phyloP scores from a whole-genome alignment of 2,113 vertebrate species.

The Laticauda laticaudata region DNA sequence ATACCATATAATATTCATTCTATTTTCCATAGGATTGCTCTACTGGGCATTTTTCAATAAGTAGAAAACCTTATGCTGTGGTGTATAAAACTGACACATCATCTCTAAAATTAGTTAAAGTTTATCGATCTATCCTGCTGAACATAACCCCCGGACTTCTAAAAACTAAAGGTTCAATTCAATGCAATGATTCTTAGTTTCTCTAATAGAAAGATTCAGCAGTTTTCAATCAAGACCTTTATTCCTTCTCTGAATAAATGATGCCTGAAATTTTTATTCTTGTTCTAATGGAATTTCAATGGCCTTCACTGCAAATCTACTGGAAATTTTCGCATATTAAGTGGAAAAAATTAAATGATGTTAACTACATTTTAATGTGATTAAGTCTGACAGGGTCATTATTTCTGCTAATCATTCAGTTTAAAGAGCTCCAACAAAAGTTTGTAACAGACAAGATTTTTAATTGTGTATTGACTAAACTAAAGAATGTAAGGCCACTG shows the following conservation, averaged over 20 bases:
- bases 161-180: slow-evolving; percentile 64
- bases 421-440: slow-evolving; percentile 93
- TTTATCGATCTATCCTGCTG: slow-evolving; percentile 49
- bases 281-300: slow-evolving; percentile 99
- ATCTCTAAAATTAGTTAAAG: slow-evolving; percentile 41
- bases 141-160: slow-evolving; percentile 57
- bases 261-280: slow-evolving; percentile 99
- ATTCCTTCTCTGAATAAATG: slow-evolving; percentile 98
- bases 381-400: slow-evolving; percentile 99
- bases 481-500: slow-evolving; percentile 57
- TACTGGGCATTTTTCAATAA: neutral
- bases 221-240: slow-evolving; percentile 91
- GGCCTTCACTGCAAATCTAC: slow-evolving; percentile 99
- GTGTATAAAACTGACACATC: slow-evolving; percentile 11
- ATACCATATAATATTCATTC: neutral
- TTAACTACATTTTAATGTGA: slow-evolving; percentile 99
- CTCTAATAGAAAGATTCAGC: slow-evolving; percentile 95
- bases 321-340: slow-evolving; percentile 99
- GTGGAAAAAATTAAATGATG: slow-evolving; percentile 99
- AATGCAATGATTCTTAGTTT: slow-evolving; percentile 87
- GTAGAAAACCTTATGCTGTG: neutral
- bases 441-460: slow-evolving; percentile 77
- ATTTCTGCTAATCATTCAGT: slow-evolving; percentile 99
- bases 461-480: slow-evolving; percentile 63
- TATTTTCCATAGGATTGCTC: neutral